Percentiles rank a stretch among this genome's conserved stretches.
Conservation (phyloP, 2,888 invertebrate species). For the Steromphala cineraria region DNA sequence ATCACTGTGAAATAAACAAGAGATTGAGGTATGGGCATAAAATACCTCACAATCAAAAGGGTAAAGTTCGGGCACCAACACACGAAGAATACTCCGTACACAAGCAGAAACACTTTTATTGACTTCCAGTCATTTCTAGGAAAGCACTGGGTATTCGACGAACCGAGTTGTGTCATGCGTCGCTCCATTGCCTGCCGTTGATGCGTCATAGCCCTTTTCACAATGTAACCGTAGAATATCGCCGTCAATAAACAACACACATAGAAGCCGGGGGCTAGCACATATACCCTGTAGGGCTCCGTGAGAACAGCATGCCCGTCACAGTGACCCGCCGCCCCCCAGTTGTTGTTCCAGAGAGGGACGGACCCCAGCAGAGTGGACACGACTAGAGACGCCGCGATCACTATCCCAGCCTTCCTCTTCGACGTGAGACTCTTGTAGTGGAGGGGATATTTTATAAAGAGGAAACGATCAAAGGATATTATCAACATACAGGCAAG, state of each 20-base stretch:
- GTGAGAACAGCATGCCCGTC: not conserved
- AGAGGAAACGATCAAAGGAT: constrained; percentile 31
- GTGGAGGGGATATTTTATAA: constrained; percentile 24
- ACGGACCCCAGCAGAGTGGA: not conserved
- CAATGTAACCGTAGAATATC: not conserved
- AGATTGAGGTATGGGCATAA: constrained; percentile 19
- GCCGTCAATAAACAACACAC: not conserved
- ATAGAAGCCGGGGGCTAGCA: not conserved
- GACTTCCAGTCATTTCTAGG: constrained; percentile 18
- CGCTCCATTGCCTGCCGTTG: not conserved
- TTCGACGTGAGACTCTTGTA: constrained; percentile 6
- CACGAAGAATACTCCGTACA: constrained; percentile 35
- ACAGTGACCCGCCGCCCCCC: not conserved
- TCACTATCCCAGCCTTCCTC: not conserved
- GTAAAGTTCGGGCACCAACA: constrained; percentile 34
- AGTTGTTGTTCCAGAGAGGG: constrained; percentile 18
- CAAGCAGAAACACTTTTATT: constrained; percentile 29
- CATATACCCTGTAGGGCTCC: not conserved
- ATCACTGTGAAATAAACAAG: constrained; percentile 15
- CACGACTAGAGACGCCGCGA: constrained; percentile 1
- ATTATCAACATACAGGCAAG: constrained; percentile 27
- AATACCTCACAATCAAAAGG: constrained; percentile 27
- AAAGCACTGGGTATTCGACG: not conserved
- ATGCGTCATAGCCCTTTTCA: not conserved
- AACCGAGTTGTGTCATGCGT: not conserved